phyloP scores from a whole-genome alignment of 1,140 invertebrate species.

The Drosophila ironensis region DNA sequence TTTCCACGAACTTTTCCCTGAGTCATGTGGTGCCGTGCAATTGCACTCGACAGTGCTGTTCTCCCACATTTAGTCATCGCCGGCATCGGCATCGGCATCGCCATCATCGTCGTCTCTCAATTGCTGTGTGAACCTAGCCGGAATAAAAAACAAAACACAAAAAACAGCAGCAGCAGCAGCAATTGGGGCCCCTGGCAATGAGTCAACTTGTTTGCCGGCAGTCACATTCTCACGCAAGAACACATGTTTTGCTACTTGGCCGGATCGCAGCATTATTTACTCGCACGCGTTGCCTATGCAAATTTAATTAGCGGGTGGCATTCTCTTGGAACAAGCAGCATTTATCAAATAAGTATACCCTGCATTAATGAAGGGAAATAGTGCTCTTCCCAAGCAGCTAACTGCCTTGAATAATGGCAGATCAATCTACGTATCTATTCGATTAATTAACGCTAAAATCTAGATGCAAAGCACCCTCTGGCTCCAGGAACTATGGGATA shows the following conservation, averaged over 20 bases:
- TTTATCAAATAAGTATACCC: constrained; percentile 7
- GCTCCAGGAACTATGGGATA: too few species aligned
- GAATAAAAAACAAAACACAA: constrained; percentile 6
- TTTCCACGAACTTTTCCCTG: constrained; percentile 43
- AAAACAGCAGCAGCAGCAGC: constrained; percentile 15
- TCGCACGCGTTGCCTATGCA: constrained; percentile 46
- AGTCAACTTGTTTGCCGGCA: constrained; percentile 45
- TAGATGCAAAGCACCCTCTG: too few species aligned
- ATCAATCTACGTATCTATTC: too few species aligned
- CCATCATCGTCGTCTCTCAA: constrained; percentile 32
- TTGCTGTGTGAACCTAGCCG: constrained; percentile 62
- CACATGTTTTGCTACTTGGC: constrained; percentile 26
- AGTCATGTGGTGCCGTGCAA: constrained; percentile 45
- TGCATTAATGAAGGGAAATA: too few species aligned
- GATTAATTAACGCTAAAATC: too few species aligned
- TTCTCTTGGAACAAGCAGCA: constrained; percentile 16
- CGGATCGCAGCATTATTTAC: constrained; percentile 30
- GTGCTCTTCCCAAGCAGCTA: too few species aligned
- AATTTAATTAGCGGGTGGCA: constrained; percentile 47
- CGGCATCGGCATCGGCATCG: too few species aligned
- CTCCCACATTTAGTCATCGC: constrained; percentile 51
- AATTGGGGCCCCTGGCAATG: constrained; percentile 36
- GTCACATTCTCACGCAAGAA: constrained; percentile 48
- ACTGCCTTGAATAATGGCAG: too few species aligned
- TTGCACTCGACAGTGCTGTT: constrained; percentile 9